Evolutionary conservation across 92 coral and sea anemone species (phyloP).

Genomic region (Umimayanthus chanpuru): DNA sequence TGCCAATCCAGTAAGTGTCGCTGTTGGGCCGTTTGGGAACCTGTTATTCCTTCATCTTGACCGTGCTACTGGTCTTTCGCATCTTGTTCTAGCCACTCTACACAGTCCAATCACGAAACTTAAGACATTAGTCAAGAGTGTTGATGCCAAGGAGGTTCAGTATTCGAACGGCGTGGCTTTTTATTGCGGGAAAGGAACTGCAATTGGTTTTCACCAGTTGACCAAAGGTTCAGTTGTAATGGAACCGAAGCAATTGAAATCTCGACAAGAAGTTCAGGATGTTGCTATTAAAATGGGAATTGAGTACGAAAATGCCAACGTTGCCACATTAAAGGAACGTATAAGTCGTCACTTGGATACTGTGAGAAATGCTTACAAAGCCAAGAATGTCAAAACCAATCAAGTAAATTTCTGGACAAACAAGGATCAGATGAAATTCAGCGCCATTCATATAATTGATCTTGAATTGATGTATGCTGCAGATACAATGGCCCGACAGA

Average conservation of each 20-base stretch:
- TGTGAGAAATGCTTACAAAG: constrained; percentile 24
- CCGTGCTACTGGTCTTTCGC: constrained; percentile 5
- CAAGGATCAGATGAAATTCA: constrained; percentile 28
- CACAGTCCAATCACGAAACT: constrained; percentile 49
- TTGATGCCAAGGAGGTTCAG: constrained; percentile 33
- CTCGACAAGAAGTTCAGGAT: constrained; percentile 8
- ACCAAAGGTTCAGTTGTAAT: constrained; percentile 26
- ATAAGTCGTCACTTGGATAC: constrained; percentile 10
- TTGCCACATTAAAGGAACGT: constrained; percentile 24
- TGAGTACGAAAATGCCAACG: constrained; percentile 21
- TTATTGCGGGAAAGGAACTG: constrained; percentile 43
- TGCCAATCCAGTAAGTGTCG: constrained; percentile 43
- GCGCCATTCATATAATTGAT: constrained; percentile 28
- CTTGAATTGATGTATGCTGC: constrained; percentile 34
- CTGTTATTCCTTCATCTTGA: constrained; percentile 19
- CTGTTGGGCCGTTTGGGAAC: constrained; percentile 39
- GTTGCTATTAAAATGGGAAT: neutral
- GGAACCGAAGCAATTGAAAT: constrained; percentile 16
- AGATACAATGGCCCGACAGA: neutral
- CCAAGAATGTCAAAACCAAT: constrained; percentile 5
- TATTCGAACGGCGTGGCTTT: constrained; percentile 15
- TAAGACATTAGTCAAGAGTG: constrained; percentile 21
- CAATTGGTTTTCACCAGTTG: constrained; percentile 31
- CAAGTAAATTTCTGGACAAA: constrained; percentile 36
- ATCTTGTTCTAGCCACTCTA: constrained; percentile 27